Evolutionary conservation across 2,888 invertebrate genomes (phyloP), one percentile per base, ranked within the genome.

Genomic region (Meiosimyza platycephala): DNA sequence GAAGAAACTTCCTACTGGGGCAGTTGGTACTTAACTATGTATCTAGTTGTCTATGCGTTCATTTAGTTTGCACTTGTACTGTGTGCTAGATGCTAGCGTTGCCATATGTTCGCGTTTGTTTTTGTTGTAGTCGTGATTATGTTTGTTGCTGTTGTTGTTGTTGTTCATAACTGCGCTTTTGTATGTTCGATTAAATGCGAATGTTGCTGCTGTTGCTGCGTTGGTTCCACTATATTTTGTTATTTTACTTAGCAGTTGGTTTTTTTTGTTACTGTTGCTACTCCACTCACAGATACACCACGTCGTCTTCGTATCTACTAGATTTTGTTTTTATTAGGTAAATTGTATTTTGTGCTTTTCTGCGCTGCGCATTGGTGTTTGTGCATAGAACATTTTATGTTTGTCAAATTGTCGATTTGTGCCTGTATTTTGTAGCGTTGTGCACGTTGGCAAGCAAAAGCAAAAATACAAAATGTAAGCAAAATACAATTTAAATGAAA

Each of bases 121-220:
- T 18, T 16, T 55, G 16, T 11, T 57, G 18, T 15, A 40, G 40
- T 40, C 40, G 40, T 57, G 57, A 28, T n/a, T 55, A 28, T 9
- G 22, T 57, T 18, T 12, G 11, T 55, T 16, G 22, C 2, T 22
- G 22, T 22, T 22, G 55, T 22, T 55, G 55, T 18, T 28, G 9
- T 22, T 15, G 22, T 28, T 57, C 57, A 57, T 57, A 57, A 57
- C 57, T 57, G 57, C 57, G 57, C 57, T 57, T 57, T 57, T 57
- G 13, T 57, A 22, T 57, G 22, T 28, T 22, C 28, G 57, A 57
- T 57, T 57, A 57, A 57, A 57, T 57, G 57, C 28, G 55, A 55
- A 55, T 55, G 55, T 55, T 57, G 22, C 13, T 28, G 18, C 11
- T 57, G 15, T 12, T 57, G 28, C 18, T 57, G 18, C 18, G 57